phyloP scores from a whole-genome alignment of 2,888 invertebrate genomes.

The Ethmia dodecea region DNA sequence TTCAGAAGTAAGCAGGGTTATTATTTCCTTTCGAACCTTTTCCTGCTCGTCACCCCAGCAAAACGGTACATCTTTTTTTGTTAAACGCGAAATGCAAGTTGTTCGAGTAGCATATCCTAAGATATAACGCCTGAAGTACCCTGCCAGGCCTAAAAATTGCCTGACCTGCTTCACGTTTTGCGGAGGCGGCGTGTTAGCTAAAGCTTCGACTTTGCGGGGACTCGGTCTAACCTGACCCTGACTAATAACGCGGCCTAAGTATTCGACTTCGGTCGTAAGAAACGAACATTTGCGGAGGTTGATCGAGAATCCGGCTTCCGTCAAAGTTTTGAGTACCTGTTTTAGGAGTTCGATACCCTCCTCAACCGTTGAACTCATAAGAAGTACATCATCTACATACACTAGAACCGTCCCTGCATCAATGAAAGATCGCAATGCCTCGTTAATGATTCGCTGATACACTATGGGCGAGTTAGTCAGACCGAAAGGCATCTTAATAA shows the following conservation, averaged over 20 bases:
- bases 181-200: background rate
- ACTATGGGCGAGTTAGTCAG: background rate
- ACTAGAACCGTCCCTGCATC: constrained; percentile 11
- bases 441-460: background rate
- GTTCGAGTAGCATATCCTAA: constrained; percentile 1
- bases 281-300: background rate
- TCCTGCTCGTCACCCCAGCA: constrained; percentile 6
- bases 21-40: constrained; percentile 6
- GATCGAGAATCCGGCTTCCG: background rate
- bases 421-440: background rate
- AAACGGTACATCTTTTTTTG: constrained; percentile 2
- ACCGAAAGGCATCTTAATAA: background rate
- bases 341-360: constrained; percentile 1
- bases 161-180: constrained; percentile 1
- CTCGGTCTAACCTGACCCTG: constrained; percentile 4
- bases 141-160: background rate
- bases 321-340: background rate
- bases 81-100: constrained; percentile 1
- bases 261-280: background rate
- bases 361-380: background rate
- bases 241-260: background rate
- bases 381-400: constrained; percentile 3
- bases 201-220: background rate
- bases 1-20: constrained; percentile 3
- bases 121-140: background rate